Evolutionary conservation across 1,140 invertebrate genomes (phyloP), one percentile per base, ranked within the genome.

Genomic region (Belonocnema kinseyi): DNA sequence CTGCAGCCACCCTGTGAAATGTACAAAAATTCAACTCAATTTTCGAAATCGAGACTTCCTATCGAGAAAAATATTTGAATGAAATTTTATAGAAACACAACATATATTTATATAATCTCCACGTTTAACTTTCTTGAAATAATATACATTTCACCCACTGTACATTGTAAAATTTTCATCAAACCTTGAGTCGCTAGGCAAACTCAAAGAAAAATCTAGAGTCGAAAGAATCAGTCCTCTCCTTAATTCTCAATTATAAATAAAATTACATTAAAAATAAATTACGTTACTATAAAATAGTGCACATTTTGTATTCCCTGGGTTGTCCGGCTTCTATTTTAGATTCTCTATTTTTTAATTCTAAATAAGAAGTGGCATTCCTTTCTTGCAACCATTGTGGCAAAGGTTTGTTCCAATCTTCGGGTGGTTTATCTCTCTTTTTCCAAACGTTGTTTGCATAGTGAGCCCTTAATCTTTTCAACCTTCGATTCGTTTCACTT

Each of bases 371-470:
- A 76, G 93, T 92, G 82, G 95, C 91, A 79, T 95, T 93, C 84
- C 93, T 91, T 82, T 96, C 93, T 21, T 90, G 83, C 85, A 97
- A 91, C 93, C 94, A 95, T 26, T 95, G 93, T 8, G 97, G 96
- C 78, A 98, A 87, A 6, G 95, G 95, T 76, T 92, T 92, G 79
- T 94, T 93, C 97, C 97, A 98, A 87, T 97, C 94, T 77, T 90
- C 86, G 7, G 97, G 97, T 10, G 96, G 96, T 74, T 90, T 81
- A n/a, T 93, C 91, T 71, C 97, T 92, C 85, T 94, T 95, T 82
- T 94, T 91, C 97, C 97, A 98, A 17, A 95, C 92, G 86, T 95
- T 92, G 90, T 98, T 98, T 16, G 83, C 85, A 80, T 93, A 94
- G 87, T 97, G 95, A 1, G 93, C 92, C 53, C 87, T 86, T 73